These are phyloP conservation scores for Drosophila quinaria DNA, from an alignment of 2,888 invertebrate species.

Conservation along the genomic window DNA sequence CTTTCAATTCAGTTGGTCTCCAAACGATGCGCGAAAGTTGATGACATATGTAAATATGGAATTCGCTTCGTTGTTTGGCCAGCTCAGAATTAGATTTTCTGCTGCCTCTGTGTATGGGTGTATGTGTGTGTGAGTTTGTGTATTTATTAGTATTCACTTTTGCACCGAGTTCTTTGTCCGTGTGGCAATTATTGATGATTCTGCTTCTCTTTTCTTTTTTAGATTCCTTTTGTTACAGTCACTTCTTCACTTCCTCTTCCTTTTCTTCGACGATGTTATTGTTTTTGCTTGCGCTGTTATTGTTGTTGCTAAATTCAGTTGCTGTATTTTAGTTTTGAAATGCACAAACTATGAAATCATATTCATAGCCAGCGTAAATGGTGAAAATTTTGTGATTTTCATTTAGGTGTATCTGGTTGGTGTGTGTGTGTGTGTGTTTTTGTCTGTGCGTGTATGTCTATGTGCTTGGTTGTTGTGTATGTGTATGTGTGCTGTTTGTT, in stretches of 20 bases:
- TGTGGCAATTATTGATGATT: constrained; percentile 32
- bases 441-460: constrained; percentile 21
- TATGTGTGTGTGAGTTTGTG: no score
- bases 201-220: constrained; percentile 6
- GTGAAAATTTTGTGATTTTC: constrained; percentile 73
- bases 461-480: constrained; percentile 15
- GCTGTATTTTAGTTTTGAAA: constrained; percentile 8
- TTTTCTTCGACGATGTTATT: constrained; percentile 12
- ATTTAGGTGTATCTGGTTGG: constrained; percentile 42
- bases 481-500: constrained; percentile 38
- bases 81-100: constrained; percentile 51
- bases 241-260: neutral
- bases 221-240: constrained; percentile 24
- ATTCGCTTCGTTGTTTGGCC: constrained; percentile 39
- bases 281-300: constrained; percentile 10
- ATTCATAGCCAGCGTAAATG: constrained; percentile 37
- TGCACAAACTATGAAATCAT: constrained; percentile 32
- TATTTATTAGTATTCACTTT: constrained; percentile 27
- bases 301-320: constrained; percentile 19
- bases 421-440: constrained; percentile 28
- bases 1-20: constrained; percentile 1
- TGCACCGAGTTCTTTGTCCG: constrained; percentile 54
- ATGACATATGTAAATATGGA: constrained; percentile 43
- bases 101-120: constrained; percentile 13
- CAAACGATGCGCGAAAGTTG: constrained; percentile 15